phyloP scores from a whole-genome alignment of 1,140 invertebrate genomes.

The Glomeris maerens region DNA sequence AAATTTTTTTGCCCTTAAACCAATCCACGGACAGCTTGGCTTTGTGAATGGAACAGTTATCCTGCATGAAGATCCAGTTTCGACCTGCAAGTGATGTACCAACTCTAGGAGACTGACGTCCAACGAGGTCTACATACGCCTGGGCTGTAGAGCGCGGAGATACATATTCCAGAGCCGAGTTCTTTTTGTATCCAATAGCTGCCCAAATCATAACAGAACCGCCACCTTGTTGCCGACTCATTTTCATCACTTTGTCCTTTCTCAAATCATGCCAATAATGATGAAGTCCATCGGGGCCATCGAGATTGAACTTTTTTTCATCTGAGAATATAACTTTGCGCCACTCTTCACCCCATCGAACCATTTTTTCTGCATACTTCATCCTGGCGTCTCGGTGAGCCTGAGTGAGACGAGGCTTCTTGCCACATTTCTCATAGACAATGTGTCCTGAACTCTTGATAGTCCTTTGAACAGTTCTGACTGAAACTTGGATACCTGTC shows the following conservation, averaged over 20 bases:
- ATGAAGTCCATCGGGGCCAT: no score
- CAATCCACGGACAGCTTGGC: constrained; percentile 21
- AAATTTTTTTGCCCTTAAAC: constrained; percentile 19
- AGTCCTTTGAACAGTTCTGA: not conserved
- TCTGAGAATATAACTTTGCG: not conserved
- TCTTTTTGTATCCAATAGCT: not conserved
- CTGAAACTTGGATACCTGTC: not conserved
- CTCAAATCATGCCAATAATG: constrained; percentile 5
- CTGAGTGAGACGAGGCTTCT: not conserved
- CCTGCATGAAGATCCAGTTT: constrained; percentile 22
- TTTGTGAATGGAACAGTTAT: constrained; percentile 29
- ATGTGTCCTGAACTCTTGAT: not conserved
- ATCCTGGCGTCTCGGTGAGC: not conserved
- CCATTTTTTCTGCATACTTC: not conserved
- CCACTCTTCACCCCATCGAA: not conserved
- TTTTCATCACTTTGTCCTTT: not conserved
- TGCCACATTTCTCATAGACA: not conserved
- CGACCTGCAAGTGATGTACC: not conserved
- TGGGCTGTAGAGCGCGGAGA: not conserved
- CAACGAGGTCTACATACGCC: not conserved
- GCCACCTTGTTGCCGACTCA: not conserved
- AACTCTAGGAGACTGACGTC: not conserved
- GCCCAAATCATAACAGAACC: constrained; percentile 5
- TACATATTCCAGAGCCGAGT: not conserved
- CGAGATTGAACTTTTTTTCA: constrained; percentile 4